These are phyloP conservation scores for Cyclopterus lumpus DNA, from an alignment of 2,797 vertebrate genomes.

Conservation along the genomic window DNA sequence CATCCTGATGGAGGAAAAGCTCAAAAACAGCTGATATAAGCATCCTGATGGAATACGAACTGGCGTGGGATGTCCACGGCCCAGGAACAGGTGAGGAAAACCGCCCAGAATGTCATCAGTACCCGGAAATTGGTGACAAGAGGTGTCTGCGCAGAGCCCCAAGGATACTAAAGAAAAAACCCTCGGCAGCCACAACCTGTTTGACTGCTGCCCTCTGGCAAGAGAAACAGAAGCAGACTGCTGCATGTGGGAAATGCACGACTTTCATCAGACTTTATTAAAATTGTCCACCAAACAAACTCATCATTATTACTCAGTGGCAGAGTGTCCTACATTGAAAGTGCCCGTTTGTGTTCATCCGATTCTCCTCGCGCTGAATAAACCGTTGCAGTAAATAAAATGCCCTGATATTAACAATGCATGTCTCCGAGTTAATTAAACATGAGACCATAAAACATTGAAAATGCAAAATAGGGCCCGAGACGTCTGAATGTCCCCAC, in stretches of 20 bases:
- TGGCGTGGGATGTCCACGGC: background rate
- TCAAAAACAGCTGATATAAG: background rate
- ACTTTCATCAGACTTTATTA: background rate
- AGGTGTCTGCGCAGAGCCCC: background rate
- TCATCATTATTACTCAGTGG: background rate
- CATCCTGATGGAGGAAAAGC: background rate
- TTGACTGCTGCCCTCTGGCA: background rate
- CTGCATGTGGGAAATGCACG: background rate
- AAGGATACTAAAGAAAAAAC: background rate
- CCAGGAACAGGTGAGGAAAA: background rate
- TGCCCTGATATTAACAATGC: background rate
- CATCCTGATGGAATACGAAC: background rate
- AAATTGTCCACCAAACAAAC: conserved; percentile 1
- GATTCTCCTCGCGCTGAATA: background rate
- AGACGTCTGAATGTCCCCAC: background rate
- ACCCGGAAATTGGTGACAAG: background rate
- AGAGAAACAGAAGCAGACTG: background rate
- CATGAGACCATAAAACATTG: conserved; percentile 24
- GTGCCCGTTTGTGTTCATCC: background rate
- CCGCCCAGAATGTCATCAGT: background rate
- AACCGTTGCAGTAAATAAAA: background rate
- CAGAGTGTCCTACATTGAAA: background rate
- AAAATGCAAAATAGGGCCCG: conserved; percentile 11
- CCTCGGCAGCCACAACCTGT: background rate
- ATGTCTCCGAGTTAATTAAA: conserved; percentile 6